phyloP scores from a whole-genome alignment of 2,113 vertebrate genomes.

The Sphyrna mokarran region DNA sequence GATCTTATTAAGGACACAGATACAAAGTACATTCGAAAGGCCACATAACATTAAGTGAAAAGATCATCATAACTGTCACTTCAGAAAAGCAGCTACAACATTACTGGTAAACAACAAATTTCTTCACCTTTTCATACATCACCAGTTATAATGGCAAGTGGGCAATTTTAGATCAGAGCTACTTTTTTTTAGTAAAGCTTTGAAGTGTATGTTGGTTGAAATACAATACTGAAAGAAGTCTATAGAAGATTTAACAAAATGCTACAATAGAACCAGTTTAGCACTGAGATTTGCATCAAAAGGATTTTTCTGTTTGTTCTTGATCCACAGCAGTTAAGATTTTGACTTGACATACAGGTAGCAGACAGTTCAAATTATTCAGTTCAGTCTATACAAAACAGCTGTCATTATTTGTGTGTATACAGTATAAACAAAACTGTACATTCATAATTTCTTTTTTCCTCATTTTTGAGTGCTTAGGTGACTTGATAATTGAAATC shows the following conservation, averaged over 20 bases:
- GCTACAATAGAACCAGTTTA: constrained; percentile 28
- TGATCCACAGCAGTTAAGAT: constrained; percentile 35
- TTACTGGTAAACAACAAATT: constrained; percentile 53
- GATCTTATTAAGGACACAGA: constrained; percentile 96
- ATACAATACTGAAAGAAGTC: constrained; percentile 46
- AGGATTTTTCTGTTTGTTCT: constrained; percentile 21
- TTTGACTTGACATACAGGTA: constrained; percentile 45
- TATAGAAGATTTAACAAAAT: constrained; percentile 24
- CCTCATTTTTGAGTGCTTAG: constrained; percentile 69
- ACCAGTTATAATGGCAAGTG: constrained; percentile 56
- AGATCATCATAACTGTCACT: constrained; percentile 61
- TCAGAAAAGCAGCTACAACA: constrained; percentile 64
- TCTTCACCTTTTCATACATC: constrained; percentile 53
- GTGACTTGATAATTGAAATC: constrained; percentile 71
- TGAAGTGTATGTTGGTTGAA: constrained; percentile 58
- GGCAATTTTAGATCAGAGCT: constrained; percentile 59
- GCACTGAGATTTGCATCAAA: constrained; percentile 32
- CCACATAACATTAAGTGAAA: constrained; percentile 81
- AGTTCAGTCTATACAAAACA: constrained; percentile 77
- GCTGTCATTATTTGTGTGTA: constrained; percentile 75
- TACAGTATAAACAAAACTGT: constrained; percentile 81
- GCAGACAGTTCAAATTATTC: constrained; percentile 60
- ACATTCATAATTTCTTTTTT: constrained; percentile 77
- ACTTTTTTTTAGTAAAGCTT: constrained; percentile 62
- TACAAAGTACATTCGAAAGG: constrained; percentile 94